phyloP scores from a whole-genome alignment of 2,113 vertebrate species.

The Proteles cristata region DNA sequence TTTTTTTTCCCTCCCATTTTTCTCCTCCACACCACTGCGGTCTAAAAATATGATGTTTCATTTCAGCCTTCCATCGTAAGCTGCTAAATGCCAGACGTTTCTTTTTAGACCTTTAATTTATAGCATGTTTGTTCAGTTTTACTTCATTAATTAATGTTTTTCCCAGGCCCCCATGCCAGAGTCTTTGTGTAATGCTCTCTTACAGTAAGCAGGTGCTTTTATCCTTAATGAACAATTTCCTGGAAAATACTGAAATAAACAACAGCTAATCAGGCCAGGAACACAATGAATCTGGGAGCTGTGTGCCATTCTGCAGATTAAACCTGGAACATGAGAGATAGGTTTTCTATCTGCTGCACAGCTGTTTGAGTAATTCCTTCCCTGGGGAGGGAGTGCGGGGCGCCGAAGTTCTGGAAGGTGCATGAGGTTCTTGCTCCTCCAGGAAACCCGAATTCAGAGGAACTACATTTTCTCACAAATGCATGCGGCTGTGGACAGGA shows the following conservation, averaged over 20 bases:
- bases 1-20: not conserved
- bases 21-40: not conserved
- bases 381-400: rapidly evolving
- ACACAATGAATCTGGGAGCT: slow-evolving; percentile 53
- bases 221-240: slow-evolving; percentile 86
- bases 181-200: slow-evolving; percentile 79
- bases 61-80: slow-evolving; percentile 49
- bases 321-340: slow-evolving; percentile 56
- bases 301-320: slow-evolving; percentile 77
- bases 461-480: not conserved
- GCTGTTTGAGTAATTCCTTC: not conserved
- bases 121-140: slow-evolving; percentile 70
- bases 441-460: not conserved
- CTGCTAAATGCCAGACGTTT: slow-evolving; percentile 18
- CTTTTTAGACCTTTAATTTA: slow-evolving; percentile 67
- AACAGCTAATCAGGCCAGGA: slow-evolving; percentile 78
- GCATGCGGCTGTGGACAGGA: not conserved
- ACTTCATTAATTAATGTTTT: slow-evolving; percentile 79
- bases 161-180: slow-evolving; percentile 70
- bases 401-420: not conserved
- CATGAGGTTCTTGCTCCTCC: not conserved
- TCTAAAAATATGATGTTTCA: slow-evolving; percentile 62
- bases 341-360: slow-evolving; percentile 52
- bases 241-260: slow-evolving; percentile 84
- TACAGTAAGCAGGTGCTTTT: slow-evolving; percentile 88